These are phyloP conservation scores for Lasioglossum pauxillum DNA, from an alignment of 2,888 invertebrate genomes.

Conservation along the genomic window DNA sequence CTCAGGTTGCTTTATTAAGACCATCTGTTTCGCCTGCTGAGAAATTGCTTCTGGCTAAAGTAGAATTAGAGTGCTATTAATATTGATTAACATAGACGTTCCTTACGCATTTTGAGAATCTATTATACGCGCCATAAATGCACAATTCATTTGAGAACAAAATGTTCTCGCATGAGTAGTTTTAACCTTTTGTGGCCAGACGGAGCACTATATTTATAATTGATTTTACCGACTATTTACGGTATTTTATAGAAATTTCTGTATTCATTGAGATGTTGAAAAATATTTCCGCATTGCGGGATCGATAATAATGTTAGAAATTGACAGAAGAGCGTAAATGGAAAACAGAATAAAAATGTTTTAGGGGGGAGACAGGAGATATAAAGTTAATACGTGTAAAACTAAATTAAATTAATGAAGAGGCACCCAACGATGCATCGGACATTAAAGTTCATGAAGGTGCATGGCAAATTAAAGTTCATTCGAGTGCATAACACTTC, in stretches of 20 bases:
- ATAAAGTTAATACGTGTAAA: conserved; percentile 29
- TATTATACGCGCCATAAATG: background rate
- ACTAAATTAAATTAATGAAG: conserved; percentile 51
- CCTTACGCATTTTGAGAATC: background rate
- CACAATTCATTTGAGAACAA: background rate
- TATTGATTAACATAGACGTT: background rate
- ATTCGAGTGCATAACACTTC: conserved; percentile 61
- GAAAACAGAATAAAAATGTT: background rate
- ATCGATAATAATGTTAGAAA: background rate
- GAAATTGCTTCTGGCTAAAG: background rate
- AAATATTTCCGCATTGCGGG: background rate
- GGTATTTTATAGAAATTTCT: background rate
- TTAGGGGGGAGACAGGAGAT: no score
- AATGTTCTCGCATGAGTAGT: background rate
- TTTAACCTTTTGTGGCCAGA: background rate
- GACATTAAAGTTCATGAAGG: conserved; percentile 57
- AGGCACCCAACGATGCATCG: conserved; percentile 50
- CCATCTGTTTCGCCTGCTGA: background rate
- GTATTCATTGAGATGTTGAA: no score
- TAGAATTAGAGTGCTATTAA: background rate
- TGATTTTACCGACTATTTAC: background rate
- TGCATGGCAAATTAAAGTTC: conserved; percentile 57
- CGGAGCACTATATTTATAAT: background rate
- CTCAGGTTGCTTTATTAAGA: background rate
- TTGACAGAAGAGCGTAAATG: background rate